phyloP scores from a whole-genome alignment of 2,113 vertebrate genomes.

The Cyprinodon brontotheroides region DNA sequence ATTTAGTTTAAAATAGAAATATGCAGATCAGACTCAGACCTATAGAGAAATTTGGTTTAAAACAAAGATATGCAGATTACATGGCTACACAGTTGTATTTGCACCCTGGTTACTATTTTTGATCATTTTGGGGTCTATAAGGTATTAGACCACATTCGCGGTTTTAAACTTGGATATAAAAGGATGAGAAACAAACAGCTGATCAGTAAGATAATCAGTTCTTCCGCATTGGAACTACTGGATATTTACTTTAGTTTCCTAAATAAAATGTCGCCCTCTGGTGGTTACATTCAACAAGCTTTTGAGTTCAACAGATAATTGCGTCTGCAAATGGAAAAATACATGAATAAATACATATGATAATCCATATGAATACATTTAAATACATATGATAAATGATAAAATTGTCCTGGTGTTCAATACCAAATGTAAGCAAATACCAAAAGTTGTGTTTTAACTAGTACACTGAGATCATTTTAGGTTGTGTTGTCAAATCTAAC shows the following conservation, averaged over 20 bases:
- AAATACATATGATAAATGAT: not conserved
- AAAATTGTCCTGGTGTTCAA: not conserved
- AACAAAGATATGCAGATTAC: not conserved
- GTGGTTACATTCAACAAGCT: conserved; percentile 26
- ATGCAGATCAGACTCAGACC: no score
- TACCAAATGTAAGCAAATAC: not conserved
- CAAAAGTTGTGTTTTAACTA: not conserved
- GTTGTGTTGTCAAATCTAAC: no score
- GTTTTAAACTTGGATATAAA: not conserved
- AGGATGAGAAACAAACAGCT: not conserved
- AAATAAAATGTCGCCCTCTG: conserved; percentile 55
- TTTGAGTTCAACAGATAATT: no score
- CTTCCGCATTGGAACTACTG: not conserved
- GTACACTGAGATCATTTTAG: no score
- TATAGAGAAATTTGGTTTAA: not conserved
- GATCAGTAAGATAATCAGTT: not conserved
- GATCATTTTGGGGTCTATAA: not conserved
- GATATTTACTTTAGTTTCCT: not conserved
- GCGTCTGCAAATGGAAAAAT: no score
- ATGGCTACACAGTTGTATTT: no score
- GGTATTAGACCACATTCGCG: not conserved
- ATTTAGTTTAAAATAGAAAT: not conserved
- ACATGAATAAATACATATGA: no score
- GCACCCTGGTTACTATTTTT: not conserved
- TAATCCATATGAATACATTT: no score